Percentiles rank a stretch among this genome's conserved stretches.
These are phyloP conservation scores for Pipra filicauda DNA, from an alignment of 2,113 vertebrate species.

Conservation along the genomic window DNA sequence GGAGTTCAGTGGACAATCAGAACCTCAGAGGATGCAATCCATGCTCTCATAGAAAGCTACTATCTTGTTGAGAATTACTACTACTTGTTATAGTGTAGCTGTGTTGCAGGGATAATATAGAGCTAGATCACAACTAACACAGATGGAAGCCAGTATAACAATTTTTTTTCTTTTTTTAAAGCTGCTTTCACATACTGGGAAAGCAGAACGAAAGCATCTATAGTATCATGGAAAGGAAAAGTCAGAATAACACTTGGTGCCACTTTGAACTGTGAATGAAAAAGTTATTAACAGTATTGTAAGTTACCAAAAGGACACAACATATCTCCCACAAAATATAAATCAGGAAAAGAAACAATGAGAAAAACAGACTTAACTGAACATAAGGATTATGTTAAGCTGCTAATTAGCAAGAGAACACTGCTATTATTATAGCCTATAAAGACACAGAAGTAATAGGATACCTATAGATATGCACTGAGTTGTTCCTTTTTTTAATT, in stretches of 20 bases:
- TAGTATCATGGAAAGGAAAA: background rate
- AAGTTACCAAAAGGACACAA: background rate
- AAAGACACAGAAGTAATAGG: background rate
- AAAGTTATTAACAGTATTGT: background rate
- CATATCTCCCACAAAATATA: background rate
- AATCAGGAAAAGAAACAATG: background rate
- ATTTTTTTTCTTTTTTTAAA: background rate
- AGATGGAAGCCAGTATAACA: background rate
- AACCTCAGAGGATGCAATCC: background rate
- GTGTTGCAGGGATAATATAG: background rate
- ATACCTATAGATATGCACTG: background rate
- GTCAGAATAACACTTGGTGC: background rate
- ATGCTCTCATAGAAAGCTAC: background rate
- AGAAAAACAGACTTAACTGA: background rate
- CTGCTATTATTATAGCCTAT: background rate
- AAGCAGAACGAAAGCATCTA: background rate
- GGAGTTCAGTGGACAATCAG: background rate
- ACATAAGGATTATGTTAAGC: background rate
- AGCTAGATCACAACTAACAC: background rate
- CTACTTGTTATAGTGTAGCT: background rate
- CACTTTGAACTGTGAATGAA: background rate
- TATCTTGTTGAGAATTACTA: background rate
- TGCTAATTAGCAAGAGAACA: background rate
- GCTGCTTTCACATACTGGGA: background rate
- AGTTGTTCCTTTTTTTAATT: background rate